These are phyloP conservation scores for Pseudolaguvia tuberculata DNA, from an alignment of 2,113 vertebrate genomes.

Conservation along the genomic window DNA sequence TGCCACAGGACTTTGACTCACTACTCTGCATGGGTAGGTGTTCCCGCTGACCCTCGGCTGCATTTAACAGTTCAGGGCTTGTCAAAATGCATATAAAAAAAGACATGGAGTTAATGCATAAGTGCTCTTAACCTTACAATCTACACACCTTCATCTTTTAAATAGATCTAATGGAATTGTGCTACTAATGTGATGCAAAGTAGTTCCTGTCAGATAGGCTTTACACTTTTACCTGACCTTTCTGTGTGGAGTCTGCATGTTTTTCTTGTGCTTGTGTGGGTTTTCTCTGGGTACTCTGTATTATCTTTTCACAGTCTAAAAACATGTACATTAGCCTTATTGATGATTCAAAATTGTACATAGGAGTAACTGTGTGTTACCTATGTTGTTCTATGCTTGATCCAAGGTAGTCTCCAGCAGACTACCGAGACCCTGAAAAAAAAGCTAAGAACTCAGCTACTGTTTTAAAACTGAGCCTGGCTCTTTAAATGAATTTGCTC, in stretches of 20 bases:
- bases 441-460: constrained; percentile 26
- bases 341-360: too few species aligned
- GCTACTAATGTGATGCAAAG: background rate
- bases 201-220: background rate
- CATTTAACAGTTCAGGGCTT: constrained; percentile 26
- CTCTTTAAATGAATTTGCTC: constrained; percentile 37
- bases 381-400: too few species aligned
- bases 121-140: constrained; percentile 12
- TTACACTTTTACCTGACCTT: background rate
- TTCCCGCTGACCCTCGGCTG: constrained; percentile 31
- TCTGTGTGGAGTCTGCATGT: too few species aligned
- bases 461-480: constrained; percentile 31
- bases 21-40: constrained; percentile 26
- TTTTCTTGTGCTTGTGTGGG: too few species aligned
- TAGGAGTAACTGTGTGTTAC: too few species aligned
- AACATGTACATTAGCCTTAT: too few species aligned
- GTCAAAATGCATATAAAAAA: constrained; percentile 33
- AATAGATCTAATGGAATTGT: background rate
- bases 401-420: too few species aligned
- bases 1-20: constrained; percentile 32
- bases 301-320: too few species aligned
- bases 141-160: constrained; percentile 17
- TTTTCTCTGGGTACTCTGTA: too few species aligned
- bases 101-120: constrained; percentile 4
- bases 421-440: too few species aligned